These are phyloP conservation scores for Timandra comae DNA, from an alignment of 2,888 invertebrate species.

Conservation along the genomic window DNA sequence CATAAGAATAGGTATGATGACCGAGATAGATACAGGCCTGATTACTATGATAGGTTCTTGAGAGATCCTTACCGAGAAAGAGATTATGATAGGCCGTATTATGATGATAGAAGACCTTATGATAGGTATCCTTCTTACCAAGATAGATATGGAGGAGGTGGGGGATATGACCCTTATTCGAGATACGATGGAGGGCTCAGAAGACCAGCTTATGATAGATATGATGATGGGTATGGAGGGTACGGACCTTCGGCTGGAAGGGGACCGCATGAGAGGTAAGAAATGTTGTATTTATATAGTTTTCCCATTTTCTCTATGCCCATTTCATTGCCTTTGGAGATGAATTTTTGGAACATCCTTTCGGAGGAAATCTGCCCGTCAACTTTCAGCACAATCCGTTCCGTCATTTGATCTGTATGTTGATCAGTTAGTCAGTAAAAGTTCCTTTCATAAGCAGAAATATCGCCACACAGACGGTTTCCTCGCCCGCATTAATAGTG, in stretches of 20 bases:
- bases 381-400: too few relatives aligned
- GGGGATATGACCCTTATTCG: conserved; percentile 30
- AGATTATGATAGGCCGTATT: conserved; percentile 40
- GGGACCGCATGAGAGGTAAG: conserved; percentile 71
- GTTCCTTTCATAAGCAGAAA: too few relatives aligned
- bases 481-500: too few relatives aligned
- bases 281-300: conserved; percentile 3
- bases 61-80: conserved; percentile 58
- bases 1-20: conserved; percentile 50
- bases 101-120: conserved; percentile 54
- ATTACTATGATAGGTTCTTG: conserved; percentile 61
- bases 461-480: too few relatives aligned
- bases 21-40: conserved; percentile 60
- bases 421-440: too few relatives aligned
- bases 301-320: too few relatives aligned
- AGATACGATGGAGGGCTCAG: conserved; percentile 45
- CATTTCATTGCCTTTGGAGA: too few relatives aligned
- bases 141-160: conserved; percentile 23
- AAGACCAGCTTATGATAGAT: conserved; percentile 47
- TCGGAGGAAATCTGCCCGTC: too few relatives aligned
- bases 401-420: too few relatives aligned
- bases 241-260: conserved; percentile 46
- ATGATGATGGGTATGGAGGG: conserved; percentile 61
- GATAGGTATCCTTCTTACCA: conserved; percentile 40
- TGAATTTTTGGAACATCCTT: too few relatives aligned